Evolutionary conservation across 2,888 invertebrate genomes (phyloP).

Genomic region (Ormyrus labotus): DNA sequence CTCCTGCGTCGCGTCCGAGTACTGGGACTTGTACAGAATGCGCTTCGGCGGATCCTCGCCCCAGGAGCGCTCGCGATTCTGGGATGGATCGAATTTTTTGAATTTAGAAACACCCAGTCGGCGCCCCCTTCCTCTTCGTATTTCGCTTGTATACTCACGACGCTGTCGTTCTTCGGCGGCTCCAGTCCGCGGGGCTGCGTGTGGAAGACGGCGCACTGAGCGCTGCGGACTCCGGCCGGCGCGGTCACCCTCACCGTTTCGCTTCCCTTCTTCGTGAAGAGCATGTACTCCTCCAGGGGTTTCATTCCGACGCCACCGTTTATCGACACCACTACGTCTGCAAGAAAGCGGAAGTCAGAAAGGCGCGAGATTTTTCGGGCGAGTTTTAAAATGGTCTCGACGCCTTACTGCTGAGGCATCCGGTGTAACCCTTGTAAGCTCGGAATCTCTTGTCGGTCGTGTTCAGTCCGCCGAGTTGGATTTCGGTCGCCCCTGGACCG

Average conservation of each 20-base stretch:
- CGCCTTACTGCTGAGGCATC: conserved; percentile 91
- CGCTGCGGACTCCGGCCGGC: conserved; percentile 87
- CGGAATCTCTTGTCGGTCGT: conserved; percentile 89
- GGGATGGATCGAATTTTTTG: too few relatives aligned
- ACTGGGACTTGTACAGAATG: conserved; percentile 85
- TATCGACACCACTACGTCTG: conserved; percentile 91
- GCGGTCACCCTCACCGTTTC: conserved; percentile 92
- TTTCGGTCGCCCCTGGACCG: conserved; percentile 83
- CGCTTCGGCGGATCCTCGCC: conserved; percentile 89
- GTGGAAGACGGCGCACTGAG: conserved; percentile 88
- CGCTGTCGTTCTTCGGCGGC: conserved; percentile 76
- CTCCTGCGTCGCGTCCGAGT: conserved; percentile 84
- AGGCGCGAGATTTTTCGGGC: too few relatives aligned
- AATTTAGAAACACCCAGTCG: too few relatives aligned
- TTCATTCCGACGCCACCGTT: conserved; percentile 85
- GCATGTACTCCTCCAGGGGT: conserved; percentile 93
- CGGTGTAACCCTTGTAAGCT: conserved; percentile 91
- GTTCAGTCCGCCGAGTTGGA: conserved; percentile 91
- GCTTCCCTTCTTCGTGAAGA: conserved; percentile 89
- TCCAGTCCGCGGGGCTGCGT: conserved; percentile 71
- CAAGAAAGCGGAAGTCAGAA: not conserved
- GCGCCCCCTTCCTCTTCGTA: too few relatives aligned
- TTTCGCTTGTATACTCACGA: conserved; percentile 66
- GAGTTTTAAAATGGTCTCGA: too few relatives aligned
- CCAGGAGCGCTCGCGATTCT: conserved; percentile 89